phyloP scores from a whole-genome alignment of 2,888 invertebrate species.

The Galerucella calmariensis region DNA sequence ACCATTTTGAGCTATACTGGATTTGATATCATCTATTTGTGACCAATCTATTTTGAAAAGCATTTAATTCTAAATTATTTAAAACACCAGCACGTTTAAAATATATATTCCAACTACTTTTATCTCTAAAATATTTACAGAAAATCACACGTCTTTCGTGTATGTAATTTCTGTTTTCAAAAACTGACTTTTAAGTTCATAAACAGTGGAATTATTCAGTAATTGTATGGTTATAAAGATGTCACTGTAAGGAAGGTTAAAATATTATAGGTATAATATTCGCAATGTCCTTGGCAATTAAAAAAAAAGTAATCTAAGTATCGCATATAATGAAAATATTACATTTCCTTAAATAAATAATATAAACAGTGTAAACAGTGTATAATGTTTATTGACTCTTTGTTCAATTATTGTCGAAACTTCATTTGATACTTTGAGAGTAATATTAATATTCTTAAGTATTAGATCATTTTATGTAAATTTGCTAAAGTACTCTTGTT shows the following conservation, averaged over 20 bases:
- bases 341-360: background rate
- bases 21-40: too few species aligned
- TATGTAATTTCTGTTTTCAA: background rate
- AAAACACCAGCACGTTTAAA: background rate
- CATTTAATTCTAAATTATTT: too few species aligned
- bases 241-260: background rate
- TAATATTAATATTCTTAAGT: too few species aligned
- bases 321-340: background rate
- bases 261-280: background rate
- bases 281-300: background rate
- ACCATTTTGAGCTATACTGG: too few species aligned
- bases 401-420: too few species aligned
- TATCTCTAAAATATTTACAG: background rate
- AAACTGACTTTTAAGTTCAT: background rate
- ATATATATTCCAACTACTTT: background rate
- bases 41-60: too few species aligned
- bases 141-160: background rate
- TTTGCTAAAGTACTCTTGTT: too few species aligned
- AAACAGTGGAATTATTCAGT: slow-evolving; percentile 6
- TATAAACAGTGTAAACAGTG: background rate
- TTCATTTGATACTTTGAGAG: too few species aligned
- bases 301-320: background rate
- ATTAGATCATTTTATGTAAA: too few species aligned
- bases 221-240: background rate
- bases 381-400: background rate